These are phyloP conservation scores for Chrysopilus asiliformis DNA, from an alignment of 2,888 invertebrate genomes.

Conservation along the genomic window DNA sequence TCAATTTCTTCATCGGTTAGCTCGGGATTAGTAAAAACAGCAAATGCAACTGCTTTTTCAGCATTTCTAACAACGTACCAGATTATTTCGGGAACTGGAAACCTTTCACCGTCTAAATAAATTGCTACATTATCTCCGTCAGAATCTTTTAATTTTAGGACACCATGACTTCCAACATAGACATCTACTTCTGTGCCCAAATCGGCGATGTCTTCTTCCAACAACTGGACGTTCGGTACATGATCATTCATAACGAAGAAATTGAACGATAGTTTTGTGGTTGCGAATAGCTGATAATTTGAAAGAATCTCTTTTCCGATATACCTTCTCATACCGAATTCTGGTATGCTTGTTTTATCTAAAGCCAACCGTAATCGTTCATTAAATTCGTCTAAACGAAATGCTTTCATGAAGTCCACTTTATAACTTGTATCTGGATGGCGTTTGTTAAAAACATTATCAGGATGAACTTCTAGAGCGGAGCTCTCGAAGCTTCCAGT, in stretches of 20 bases:
- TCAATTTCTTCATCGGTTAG: slow-evolving; percentile 12
- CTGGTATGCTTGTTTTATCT: slow-evolving; percentile 15
- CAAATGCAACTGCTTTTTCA: slow-evolving; percentile 19
- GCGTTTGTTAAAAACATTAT: slow-evolving; percentile 16
- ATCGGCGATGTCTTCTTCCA: slow-evolving; percentile 19
- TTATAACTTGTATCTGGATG: slow-evolving; percentile 22
- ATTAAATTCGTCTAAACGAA: slow-evolving; percentile 21
- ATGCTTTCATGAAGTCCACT: slow-evolving; percentile 21
- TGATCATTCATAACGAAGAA: slow-evolving; percentile 20
- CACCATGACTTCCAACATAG: slow-evolving; percentile 22
- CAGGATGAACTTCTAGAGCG: slow-evolving; percentile 12
- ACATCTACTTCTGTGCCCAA: slow-evolving; percentile 18
- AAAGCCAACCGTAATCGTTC: slow-evolving; percentile 16
- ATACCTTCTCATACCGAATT: slow-evolving; percentile 17
- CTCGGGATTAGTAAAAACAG: slow-evolving; percentile 19
- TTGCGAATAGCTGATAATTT: slow-evolving; percentile 20
- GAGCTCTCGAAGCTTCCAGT: slow-evolving; percentile 11
- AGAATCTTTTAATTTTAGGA: slow-evolving; percentile 14
- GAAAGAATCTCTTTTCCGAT: slow-evolving; percentile 18
- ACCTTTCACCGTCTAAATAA: slow-evolving; percentile 19
- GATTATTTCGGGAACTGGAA: slow-evolving; percentile 22
- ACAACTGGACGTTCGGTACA: slow-evolving; percentile 15
- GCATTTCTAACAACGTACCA: slow-evolving; percentile 21
- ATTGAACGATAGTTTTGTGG: slow-evolving; percentile 24
- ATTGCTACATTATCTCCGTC: slow-evolving; percentile 18